Evolutionary conservation across 1,140 invertebrate genomes (phyloP), one percentile per base, ranked within the genome.

Genomic region (Drosophila kohkoa): DNA sequence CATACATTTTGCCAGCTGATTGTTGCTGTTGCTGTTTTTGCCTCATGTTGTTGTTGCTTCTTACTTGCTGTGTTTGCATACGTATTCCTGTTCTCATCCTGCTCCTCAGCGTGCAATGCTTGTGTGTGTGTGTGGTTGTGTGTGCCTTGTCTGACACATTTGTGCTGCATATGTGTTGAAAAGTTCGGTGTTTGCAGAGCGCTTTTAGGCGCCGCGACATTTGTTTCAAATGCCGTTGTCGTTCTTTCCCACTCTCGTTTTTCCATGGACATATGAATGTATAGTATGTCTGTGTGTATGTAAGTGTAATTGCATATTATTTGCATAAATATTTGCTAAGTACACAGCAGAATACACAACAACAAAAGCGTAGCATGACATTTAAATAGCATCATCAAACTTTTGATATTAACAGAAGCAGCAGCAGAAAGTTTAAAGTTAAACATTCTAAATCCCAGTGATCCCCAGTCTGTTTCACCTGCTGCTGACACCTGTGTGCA

Each of bases 251-350:
- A 13, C 51, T 32, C 51, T 2, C 28, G 20, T 25, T 35, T 30
- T 38, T 10, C 35, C 35, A 38, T 10, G 35, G 35, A 38, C 35
- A 35, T n/a, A 15, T 8, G 13, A 16, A 48, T 30, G 16, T 48
- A 20, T 54, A 25, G 28, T 35, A 5, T 15, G 6, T 46, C 38
- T 25, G n/a, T 67, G 59, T 41, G 60, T 43, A 45, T 55, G 13
- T 80, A 43, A 62, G 71, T 79, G 83, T 88, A 87, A 87, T 87
- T 87, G 82, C 79, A 87, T 87, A 87, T 82, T 82, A 87, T 87
- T 87, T 87, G 82, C 82, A 87, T 87, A 87, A 87, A 87, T 87
- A 87, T 87, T 87, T 88, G 64, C 73, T 54, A 69, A 87, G 79
- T 80, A 82, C 73, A 71, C 70, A 78, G 74, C 69, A 77, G 55